A percentile compares a stretch with the other conserved stretches of the same genome.
phyloP scores from a whole-genome alignment of 2,113 vertebrate species.

The Noturus placidus region DNA sequence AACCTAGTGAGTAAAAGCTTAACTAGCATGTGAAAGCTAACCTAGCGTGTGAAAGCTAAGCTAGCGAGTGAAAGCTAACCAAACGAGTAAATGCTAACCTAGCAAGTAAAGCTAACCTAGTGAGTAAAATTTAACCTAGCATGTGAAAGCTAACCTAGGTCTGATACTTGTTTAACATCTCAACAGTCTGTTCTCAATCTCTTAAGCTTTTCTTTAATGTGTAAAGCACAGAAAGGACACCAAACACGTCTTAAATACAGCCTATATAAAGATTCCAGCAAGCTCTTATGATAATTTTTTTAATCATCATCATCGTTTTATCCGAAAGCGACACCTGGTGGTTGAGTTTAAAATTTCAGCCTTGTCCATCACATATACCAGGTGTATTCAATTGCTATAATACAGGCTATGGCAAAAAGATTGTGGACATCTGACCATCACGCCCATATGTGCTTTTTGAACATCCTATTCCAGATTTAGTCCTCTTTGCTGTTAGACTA shows the following conservation, averaged over 20 bases:
- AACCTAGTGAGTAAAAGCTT: not conserved
- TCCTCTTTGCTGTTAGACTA: not conserved
- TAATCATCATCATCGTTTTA: not conserved
- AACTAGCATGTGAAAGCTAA: not conserved
- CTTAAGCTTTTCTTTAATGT: not conserved
- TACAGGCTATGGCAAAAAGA: not conserved
- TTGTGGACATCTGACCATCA: not conserved
- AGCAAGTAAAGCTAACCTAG: too few species aligned
- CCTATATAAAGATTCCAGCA: not conserved
- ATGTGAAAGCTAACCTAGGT: too few species aligned
- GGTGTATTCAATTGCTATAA: not conserved
- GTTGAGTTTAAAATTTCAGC: not conserved
- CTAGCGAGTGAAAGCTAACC: not conserved
- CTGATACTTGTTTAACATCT: not conserved
- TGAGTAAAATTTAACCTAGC: too few species aligned
- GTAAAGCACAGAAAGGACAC: not conserved
- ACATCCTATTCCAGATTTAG: not conserved
- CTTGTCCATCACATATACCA: not conserved
- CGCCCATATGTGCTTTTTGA: not conserved
- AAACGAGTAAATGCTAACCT: not conserved
- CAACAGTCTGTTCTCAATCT: not conserved
- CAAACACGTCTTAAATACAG: not conserved
- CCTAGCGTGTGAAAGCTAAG: not conserved
- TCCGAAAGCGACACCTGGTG: conserved; percentile 40
- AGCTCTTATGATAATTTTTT: not conserved